Evolutionary conservation across 2,888 invertebrate genomes (phyloP).

Genomic region (Sabellastarte sp.): DNA sequence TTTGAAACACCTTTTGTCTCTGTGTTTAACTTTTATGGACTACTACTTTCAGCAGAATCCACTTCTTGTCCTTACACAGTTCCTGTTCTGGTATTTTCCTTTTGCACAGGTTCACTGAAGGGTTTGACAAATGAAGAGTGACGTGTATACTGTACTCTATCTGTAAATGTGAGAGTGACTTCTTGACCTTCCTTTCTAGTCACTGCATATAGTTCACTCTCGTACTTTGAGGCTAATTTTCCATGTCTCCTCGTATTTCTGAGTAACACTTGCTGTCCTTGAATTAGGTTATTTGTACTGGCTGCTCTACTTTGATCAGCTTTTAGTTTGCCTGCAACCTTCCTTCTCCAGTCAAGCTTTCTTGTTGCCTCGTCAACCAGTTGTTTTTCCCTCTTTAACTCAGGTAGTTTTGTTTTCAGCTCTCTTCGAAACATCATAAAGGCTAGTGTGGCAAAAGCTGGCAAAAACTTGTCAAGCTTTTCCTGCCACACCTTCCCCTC

Average conservation of each 20-base stretch:
- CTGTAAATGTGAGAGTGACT: no score
- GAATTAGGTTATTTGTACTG: neutral
- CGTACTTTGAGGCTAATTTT: neutral
- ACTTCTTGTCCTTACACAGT: no score
- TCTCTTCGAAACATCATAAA: slow-evolving; percentile 2
- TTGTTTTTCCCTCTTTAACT: neutral
- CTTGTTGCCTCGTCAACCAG: neutral
- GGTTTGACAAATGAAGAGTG: no score
- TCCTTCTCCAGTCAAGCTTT: neutral
- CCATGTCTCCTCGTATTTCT: slow-evolving; percentile 11
- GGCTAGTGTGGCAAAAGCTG: neutral
- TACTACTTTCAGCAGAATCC: no score
- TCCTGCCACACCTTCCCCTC: neutral
- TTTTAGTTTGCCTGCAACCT: neutral
- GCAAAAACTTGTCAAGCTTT: neutral
- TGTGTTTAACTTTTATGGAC: no score
- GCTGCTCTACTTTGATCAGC: neutral
- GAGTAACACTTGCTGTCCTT: neutral
- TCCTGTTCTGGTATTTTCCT: no score
- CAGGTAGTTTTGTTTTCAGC: slow-evolving; percentile 1
- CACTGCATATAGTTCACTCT: no score
- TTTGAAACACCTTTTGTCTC: no score
- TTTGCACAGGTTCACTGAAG: no score
- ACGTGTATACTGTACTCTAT: no score
- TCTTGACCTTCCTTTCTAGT: no score